Conservation (phyloP, 2,888 invertebrate species). For the Erebia epiphron region DNA sequence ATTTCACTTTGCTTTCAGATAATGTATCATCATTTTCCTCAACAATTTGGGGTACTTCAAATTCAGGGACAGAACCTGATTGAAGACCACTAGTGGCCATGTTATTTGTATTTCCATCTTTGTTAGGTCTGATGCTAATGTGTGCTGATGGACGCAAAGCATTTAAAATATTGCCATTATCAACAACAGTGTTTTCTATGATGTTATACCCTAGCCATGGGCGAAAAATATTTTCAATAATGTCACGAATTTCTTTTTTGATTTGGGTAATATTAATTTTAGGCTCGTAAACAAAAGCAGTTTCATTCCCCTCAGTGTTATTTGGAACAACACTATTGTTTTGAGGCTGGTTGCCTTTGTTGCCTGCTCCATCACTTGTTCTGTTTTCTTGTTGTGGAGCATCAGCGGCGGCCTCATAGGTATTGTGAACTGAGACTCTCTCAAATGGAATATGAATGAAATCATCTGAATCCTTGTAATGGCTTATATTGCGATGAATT, state of each 20-base stretch:
- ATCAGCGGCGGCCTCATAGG: neutral
- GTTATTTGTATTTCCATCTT: neutral
- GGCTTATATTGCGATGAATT: neutral
- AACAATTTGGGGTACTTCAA: neutral
- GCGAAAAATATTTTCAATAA: neutral
- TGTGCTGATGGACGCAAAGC: neutral
- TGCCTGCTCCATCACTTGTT: neutral
- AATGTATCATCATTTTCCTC: neutral
- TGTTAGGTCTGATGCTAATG: neutral
- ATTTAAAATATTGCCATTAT: neutral
- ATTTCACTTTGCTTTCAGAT: neutral
- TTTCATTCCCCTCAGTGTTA: neutral
- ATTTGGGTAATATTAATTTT: conserved; percentile 6
- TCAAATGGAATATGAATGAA: neutral
- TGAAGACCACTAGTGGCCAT: neutral
- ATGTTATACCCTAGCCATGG: conserved; percentile 5
- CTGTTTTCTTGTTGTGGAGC: neutral
- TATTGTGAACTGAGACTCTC: neutral
- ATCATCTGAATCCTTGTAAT: neutral
- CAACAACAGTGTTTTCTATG: neutral
- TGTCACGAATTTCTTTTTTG: conserved; percentile 5
- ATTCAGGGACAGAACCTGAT: neutral
- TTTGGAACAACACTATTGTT: neutral
- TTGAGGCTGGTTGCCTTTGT: neutral
- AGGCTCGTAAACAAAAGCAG: neutral